Conservation (phyloP, 2,113 vertebrate genomes). For the Pica pica region DNA sequence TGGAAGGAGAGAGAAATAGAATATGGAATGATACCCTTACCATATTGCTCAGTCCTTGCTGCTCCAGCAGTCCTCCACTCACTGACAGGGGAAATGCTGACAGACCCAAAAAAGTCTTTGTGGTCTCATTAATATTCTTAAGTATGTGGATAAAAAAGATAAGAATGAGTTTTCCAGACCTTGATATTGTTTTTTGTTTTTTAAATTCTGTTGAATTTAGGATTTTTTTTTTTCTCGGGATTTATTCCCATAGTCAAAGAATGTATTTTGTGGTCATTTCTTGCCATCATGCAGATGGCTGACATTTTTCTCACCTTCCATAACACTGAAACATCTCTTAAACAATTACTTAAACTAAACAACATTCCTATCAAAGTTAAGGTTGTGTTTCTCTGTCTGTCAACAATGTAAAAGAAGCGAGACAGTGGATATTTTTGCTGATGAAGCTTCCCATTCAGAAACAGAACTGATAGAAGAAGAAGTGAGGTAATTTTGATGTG, state of each 20-base stretch:
- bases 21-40: not conserved
- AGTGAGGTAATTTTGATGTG: slow-evolving; percentile 62
- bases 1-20: not conserved
- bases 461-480: slow-evolving; percentile 63
- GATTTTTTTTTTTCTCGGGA: not conserved
- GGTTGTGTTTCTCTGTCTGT: slow-evolving; percentile 53
- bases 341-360: not conserved
- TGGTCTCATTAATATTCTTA: not conserved
- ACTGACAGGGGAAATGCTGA: not conserved
- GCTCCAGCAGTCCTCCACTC: not conserved
- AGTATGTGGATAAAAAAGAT: not conserved
- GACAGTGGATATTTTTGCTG: slow-evolving; percentile 70
- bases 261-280: not conserved
- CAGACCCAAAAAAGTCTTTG: not conserved
- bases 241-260: not conserved
- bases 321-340: not conserved
- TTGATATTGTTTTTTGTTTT: not conserved
- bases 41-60: not conserved
- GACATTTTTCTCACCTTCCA: not conserved
- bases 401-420: slow-evolving; percentile 64
- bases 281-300: not conserved
- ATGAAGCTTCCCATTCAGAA: slow-evolving; percentile 66
- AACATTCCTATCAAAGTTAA: slow-evolving; percentile 29
- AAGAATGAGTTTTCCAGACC: not conserved
- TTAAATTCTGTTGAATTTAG: not conserved